Conservation (phyloP, 1,140 invertebrate species). For the Chrysopa pallens region DNA sequence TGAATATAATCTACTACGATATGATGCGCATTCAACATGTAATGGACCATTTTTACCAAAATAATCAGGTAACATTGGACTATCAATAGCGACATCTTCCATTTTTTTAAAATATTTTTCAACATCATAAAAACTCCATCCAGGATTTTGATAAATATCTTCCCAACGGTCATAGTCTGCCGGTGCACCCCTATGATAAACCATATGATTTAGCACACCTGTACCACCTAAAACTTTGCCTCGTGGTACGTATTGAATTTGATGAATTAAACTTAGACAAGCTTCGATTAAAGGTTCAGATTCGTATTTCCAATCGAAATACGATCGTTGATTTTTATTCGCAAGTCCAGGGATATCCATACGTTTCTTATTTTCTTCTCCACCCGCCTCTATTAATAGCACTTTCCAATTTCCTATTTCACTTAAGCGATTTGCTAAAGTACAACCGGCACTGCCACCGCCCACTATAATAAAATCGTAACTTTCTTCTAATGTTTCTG, state of each 20-base stretch:
- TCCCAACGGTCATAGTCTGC: conserved; percentile 53
- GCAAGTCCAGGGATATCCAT: conserved; percentile 9
- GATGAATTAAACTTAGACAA: conserved; percentile 14
- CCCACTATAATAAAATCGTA: conserved; percentile 36
- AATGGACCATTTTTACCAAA: conserved; percentile 3
- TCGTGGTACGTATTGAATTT: conserved; percentile 10
- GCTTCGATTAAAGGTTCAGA: conserved; percentile 10
- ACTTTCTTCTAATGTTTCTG: conserved; percentile 1
- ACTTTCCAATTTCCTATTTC: conserved; percentile 20
- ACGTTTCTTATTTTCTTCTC: conserved; percentile 9
- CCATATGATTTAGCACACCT: conserved; percentile 52
- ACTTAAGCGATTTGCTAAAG: conserved; percentile 26
- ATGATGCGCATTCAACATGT: too few species aligned
- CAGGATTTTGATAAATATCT: conserved; percentile 29
- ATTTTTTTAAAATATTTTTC: conserved; percentile 38
- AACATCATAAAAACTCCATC: conserved; percentile 45
- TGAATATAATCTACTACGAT: too few species aligned
- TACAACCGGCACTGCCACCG: conserved; percentile 43
- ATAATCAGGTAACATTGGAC: conserved; percentile 5
- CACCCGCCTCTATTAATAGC: conserved; percentile 37
- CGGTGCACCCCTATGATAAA: conserved; percentile 48
- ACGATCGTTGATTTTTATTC: conserved; percentile 4
- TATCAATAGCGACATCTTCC: conserved; percentile 15
- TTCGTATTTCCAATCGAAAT: conserved; percentile 28
- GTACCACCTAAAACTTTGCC: conserved; percentile 40